phyloP scores from a whole-genome alignment of 2,113 vertebrate species.

The human region GRCh38 chr5:142731501-142732000 shows the following conservation, averaged over 20 bases:
- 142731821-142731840: not conserved
- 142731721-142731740: not conserved
- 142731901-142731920: not conserved
- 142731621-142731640: not conserved
- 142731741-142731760: not conserved
- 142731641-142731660: not conserved
- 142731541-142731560: not conserved
- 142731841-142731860: not conserved
- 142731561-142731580: not conserved
- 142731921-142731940: not conserved
- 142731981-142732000: not conserved
- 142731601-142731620: not conserved
- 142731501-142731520: not conserved
- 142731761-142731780: not conserved
- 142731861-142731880: not conserved
- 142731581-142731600: not conserved
- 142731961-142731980: not conserved
- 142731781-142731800: not conserved
- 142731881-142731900: not conserved
- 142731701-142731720: not conserved
- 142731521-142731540: not conserved
- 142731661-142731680: not conserved
- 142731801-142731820: not conserved
- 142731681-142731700: not conserved
- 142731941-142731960: not conserved